These are phyloP conservation scores for Xenentodon cancila DNA, from an alignment of 2,797 vertebrate genomes.

Conservation along the genomic window DNA sequence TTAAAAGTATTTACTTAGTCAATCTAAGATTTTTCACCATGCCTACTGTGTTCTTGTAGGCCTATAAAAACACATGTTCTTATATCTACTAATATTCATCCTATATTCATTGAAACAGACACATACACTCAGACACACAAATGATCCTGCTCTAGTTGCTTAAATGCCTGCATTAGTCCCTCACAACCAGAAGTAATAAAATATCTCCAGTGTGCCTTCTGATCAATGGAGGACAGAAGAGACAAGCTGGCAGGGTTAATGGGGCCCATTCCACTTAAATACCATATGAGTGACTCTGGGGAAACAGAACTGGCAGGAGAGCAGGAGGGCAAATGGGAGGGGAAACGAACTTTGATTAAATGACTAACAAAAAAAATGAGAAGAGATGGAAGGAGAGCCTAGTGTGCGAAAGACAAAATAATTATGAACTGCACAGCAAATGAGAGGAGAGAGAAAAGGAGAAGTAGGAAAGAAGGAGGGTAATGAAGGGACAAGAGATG, in stretches of 20 bases:
- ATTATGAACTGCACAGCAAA: neutral
- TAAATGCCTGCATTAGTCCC: conserved; percentile 68
- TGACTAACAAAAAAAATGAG: conserved; percentile 6
- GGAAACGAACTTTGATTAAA: conserved; percentile 21
- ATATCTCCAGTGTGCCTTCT: conserved; percentile 89
- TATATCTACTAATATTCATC: conserved; percentile 32
- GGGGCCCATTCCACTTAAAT: conserved; percentile 85
- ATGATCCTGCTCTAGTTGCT: conserved; percentile 50
- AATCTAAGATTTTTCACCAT: conserved; percentile 14
- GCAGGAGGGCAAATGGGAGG: conserved; percentile 8
- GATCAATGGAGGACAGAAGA: conserved; percentile 89
- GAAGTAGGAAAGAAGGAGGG: neutral
- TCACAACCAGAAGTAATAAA: conserved; percentile 86
- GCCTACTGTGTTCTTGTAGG: conserved; percentile 15
- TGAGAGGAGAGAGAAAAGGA: neutral
- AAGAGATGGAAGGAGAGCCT: conserved; percentile 4
- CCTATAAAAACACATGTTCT: neutral
- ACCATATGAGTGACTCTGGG: conserved; percentile 85
- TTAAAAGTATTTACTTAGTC: too few species aligned
- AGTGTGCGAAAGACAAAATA: conserved; percentile 12
- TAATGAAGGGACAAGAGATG: conserved; percentile 22
- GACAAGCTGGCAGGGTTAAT: conserved; percentile 88
- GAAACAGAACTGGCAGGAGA: conserved; percentile 53
- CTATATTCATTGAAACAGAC: conserved; percentile 35
- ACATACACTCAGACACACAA: conserved; percentile 22